Percentiles rank a stretch among this genome's conserved stretches.
Conservation (phyloP, 2,113 vertebrate species). For the Lophius piscatorius region DNA sequence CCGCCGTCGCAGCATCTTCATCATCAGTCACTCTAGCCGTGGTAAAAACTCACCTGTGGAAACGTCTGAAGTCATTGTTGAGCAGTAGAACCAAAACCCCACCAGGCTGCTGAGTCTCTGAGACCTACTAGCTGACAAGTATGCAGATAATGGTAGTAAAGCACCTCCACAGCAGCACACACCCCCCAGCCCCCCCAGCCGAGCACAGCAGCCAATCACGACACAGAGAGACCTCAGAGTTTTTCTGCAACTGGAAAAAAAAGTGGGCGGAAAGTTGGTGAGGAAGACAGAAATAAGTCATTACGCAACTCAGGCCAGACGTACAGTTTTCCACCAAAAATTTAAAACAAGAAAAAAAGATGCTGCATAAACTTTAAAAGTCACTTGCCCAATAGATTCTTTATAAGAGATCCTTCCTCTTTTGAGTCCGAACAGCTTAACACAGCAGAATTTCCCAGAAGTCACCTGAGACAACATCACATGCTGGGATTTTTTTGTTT, state of each 20-base stretch:
- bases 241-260: slow-evolving; percentile 37
- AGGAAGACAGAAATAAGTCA: slow-evolving; percentile 17
- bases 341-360: no score
- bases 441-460: no score
- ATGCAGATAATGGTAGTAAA: slow-evolving; percentile 35
- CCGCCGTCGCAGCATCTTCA: no score
- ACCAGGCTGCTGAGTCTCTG: slow-evolving; percentile 24
- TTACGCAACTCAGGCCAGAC: no score
- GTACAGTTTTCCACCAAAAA: no score
- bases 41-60: slow-evolving; percentile 62
- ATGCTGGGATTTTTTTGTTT: no score
- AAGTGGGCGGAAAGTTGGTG: slow-evolving; percentile 49
- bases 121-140: slow-evolving; percentile 5
- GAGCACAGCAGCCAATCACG: slow-evolving; percentile 49
- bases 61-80: slow-evolving; percentile 62
- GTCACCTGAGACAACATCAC: no score
- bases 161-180: slow-evolving; percentile 1
- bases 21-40: no score
- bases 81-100: slow-evolving; percentile 9
- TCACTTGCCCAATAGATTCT: no score
- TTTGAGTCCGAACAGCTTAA: no score
- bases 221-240: slow-evolving; percentile 26
- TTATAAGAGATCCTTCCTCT: no score
- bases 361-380: no score
- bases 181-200: neutral